Base-by-base conservation (phyloP, 2,888 invertebrate species). In the Sinopyrophorus schimmeli region DNA sequence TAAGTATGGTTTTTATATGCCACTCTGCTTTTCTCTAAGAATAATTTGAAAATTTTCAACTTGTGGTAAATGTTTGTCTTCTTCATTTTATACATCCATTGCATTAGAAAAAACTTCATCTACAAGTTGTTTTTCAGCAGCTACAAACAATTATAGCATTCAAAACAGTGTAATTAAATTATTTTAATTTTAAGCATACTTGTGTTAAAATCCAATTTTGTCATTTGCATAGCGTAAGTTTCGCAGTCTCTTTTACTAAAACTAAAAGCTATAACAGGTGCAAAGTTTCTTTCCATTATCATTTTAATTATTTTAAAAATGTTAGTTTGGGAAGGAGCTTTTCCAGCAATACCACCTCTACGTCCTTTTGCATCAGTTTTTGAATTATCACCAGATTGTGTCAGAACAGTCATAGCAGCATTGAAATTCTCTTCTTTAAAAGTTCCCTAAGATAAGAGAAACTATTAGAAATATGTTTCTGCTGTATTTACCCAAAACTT, bases 231-330 rank as follows among this genome's bases (percentile, higher is more conserved):
- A 0, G 98, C 99, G 70, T 95, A 99, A 0, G 88, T 76, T 72
- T 99, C 99, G 68, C 99, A 99, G 61, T 99, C 98, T 69, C 96
- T 98, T 69, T 97, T 95, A 66, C 96, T 96, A 73, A 99, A 99
- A 68, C 97, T 97, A 78, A 99, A 99, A 44, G 97, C 92, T 60
- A 99, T 99, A 2, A 97, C 96, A 0, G 99, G 99, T 0, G 97
- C 93, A 72, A 98, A 93, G 71, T 93, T 94, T 14, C 94, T 79
- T 68, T 99, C 97, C 92, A 97, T 95, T 24, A 99, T 93, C 92
- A 99, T 97, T 74, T 97, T 95, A 11, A 99, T 91, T 53, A 99
- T 92, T 76, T 97, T 98, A 68, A 92, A 94, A 61, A 96, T 95
- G 67, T 93, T 94, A 0, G 92, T 85, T 59, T 84, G 81, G 1